Conservation (phyloP, 1,140 invertebrate genomes). For the Temnothorax nylanderi region DNA sequence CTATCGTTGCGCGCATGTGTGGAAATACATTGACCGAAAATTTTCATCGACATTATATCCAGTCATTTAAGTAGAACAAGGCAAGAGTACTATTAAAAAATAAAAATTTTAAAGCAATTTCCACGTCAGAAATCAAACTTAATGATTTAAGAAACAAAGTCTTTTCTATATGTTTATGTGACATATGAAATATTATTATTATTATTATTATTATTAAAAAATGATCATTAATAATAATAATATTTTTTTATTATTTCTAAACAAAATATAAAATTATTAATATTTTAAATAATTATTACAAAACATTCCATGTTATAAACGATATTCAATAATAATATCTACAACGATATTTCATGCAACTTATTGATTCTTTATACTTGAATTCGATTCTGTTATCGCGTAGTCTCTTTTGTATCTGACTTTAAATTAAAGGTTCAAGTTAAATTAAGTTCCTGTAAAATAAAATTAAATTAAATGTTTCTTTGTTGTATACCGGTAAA, state of each 20-base stretch:
- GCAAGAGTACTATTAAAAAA: constrained; percentile 18
- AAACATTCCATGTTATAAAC: neutral
- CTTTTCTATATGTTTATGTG: neutral
- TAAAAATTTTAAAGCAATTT: neutral
- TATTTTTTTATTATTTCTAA: neutral
- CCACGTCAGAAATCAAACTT: neutral
- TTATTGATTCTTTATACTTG: neutral
- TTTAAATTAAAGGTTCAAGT: neutral
- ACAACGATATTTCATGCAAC: neutral
- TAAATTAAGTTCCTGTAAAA: neutral
- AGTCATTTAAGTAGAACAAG: neutral
- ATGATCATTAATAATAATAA: neutral
- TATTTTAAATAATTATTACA: neutral
- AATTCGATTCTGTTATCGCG: neutral
- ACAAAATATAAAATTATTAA: neutral
- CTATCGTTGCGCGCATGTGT: neutral
- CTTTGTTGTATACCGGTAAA: constrained; percentile 1
- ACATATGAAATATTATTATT: neutral
- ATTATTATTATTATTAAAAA: neutral
- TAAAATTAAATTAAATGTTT: neutral
- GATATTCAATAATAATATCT: neutral
- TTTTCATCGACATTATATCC: neutral
- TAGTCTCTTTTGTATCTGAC: neutral
- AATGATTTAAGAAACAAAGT: neutral
- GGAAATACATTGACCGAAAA: neutral